A percentile compares a stretch with the other conserved stretches of the same genome.
These are phyloP conservation scores for Zygothrica quintamaculata DNA, from an alignment of 2,888 invertebrate species.

Conservation along the genomic window DNA sequence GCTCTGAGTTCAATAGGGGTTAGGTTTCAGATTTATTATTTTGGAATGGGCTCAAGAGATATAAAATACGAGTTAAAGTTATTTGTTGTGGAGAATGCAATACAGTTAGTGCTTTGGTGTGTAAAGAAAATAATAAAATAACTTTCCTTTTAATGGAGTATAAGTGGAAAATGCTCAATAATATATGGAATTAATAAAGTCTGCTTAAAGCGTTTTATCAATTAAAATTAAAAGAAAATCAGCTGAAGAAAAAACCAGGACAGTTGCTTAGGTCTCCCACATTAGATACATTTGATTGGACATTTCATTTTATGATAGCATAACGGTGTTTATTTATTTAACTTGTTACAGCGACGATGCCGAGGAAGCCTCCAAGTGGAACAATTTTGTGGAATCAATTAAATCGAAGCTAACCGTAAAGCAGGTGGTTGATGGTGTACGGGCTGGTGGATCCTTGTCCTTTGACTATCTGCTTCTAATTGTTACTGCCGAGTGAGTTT, in stretches of 20 bases:
- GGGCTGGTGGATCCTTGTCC: constrained; percentile 90
- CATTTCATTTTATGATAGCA: constrained; percentile 49
- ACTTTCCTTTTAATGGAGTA: too few relatives aligned
- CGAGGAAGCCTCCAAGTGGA: constrained; percentile 88
- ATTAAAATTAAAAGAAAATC: neutral
- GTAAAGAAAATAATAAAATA: too few relatives aligned
- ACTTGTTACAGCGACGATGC: constrained; percentile 69
- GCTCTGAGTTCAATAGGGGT: constrained; percentile 35
- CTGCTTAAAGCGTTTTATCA: too few relatives aligned
- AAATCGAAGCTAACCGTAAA: constrained; percentile 92
- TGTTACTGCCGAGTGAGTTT: constrained; percentile 91
- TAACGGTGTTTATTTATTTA: constrained; percentile 45
- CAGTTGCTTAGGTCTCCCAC: constrained; percentile 10
- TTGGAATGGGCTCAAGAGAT: neutral
- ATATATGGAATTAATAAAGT: too few relatives aligned
- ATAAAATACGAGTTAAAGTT: neutral
- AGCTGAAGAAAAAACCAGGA: neutral
- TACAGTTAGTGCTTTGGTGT: neutral
- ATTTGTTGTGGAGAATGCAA: neutral
- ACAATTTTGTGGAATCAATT: constrained; percentile 90
- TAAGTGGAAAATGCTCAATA: too few relatives aligned
- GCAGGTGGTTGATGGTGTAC: constrained; percentile 92
- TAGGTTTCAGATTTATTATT: constrained; percentile 28
- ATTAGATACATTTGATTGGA: neutral
- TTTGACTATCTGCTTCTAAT: constrained; percentile 93